Evolutionary conservation across 1,140 invertebrate species (phyloP).

Genomic region (Apocrypta bakeri): DNA sequence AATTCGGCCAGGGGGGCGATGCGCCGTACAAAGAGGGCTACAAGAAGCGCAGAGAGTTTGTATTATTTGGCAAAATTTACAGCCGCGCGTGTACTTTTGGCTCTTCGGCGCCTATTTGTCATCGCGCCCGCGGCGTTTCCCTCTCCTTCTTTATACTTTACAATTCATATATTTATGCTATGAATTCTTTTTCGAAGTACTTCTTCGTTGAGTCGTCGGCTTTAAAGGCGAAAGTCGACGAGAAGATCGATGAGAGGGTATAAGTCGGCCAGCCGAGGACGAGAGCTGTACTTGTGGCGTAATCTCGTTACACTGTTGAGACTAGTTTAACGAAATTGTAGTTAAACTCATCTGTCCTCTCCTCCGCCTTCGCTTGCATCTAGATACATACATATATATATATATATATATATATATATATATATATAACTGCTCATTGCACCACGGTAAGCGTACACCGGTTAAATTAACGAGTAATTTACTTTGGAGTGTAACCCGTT

Average conservation of each 20-base stretch:
- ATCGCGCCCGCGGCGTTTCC: slow-evolving; percentile 3
- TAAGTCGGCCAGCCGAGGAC: slow-evolving; percentile 40
- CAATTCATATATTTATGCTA: too few species aligned
- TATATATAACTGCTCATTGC: not conserved
- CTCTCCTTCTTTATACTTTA: not conserved
- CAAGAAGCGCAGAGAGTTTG: not conserved
- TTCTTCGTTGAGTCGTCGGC: not conserved
- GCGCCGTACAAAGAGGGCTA: slow-evolving; percentile 28
- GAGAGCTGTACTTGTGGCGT: slow-evolving; percentile 29
- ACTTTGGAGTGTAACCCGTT: slow-evolving; percentile 36
- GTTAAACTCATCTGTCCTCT: slow-evolving; percentile 15
- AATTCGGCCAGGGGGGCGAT: not conserved
- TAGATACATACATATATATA: too few species aligned
- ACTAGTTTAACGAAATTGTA: slow-evolving; percentile 49
- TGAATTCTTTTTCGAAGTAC: too few species aligned
- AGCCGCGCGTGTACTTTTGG: slow-evolving; percentile 5
- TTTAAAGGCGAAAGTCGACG: not conserved
- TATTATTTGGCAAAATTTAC: not conserved
- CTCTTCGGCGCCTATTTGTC: slow-evolving; percentile 25
- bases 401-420: too few species aligned
- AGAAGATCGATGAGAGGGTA: not conserved
- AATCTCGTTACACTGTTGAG: slow-evolving; percentile 46
- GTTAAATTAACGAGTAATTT: slow-evolving; percentile 45
- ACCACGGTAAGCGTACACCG: not conserved
- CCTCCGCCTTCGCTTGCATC: too few species aligned